Base-by-base conservation (phyloP, 2,113 vertebrate genomes). In the Elachura formosa region DNA sequence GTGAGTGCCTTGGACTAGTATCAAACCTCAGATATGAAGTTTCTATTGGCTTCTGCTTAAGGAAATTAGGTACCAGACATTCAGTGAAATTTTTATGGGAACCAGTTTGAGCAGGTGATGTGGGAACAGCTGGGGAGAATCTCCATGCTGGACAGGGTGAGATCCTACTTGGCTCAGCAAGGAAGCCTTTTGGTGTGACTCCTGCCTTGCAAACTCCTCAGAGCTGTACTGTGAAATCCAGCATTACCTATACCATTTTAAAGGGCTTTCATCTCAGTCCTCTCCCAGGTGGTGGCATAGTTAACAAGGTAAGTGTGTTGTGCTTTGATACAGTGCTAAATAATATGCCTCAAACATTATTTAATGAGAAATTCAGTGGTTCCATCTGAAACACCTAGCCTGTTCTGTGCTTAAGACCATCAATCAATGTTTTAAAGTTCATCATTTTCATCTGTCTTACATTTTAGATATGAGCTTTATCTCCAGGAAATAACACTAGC, bases 401-500 rank as follows among this genome's bases (percentile, higher is more conserved):
- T 87, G 14, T 14, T 72, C 66, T 40, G 26, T 61, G 61, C 51
- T 75, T 34, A 72, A 71, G 48, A 68, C 58, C 56, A 74, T 74
- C 22, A 81, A 5, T 67, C 69, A 83, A 11, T 33, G 33, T 63
- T 67, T 59, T 92, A 49, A 74, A 82, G 52, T 87, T 96, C 92
- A 91, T 40, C 6, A 5, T 72, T 94, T 93, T 93, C 54, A 34
- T 80, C 75, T 87, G 89, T 74, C 41, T 63, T 41, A 58, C 45
- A 51, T 74, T 91, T 89, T 82, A 77, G 38, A 62, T 68, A 75
- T 2, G 3, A 73, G 8, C 20, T 92, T 93, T 95, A 78, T 94
- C 94, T 89, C 51, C 88, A 89, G 95, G 96, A 96, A 96, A 69
- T 89, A 91, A 66, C 80, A 84, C 23, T 64, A 81, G 49, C 91